These are phyloP conservation scores for Corapipo altera DNA, from an alignment of 2,113 vertebrate species.

Conservation along the genomic window DNA sequence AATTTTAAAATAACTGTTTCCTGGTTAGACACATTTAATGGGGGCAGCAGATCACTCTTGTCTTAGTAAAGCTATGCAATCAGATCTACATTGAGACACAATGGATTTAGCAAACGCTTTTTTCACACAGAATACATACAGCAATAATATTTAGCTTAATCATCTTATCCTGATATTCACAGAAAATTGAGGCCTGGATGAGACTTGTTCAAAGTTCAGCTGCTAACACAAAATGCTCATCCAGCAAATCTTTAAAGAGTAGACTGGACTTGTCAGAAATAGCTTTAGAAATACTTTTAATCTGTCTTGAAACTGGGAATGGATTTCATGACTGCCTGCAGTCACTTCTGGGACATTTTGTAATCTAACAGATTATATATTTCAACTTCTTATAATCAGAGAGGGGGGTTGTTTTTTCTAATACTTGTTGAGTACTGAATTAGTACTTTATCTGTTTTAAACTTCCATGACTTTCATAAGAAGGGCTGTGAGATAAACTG, in stretches of 20 bases:
- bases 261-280: not conserved
- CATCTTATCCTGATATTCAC: not conserved
- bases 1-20: not conserved
- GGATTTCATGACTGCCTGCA: not conserved
- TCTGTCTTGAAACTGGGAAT: not conserved
- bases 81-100: not conserved
- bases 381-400: not conserved
- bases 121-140: not conserved
- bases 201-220: not conserved
- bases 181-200: not conserved
- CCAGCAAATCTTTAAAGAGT: not conserved
- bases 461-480: not conserved
- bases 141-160: not conserved
- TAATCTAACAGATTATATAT: not conserved
- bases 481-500: not conserved
- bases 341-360: not conserved
- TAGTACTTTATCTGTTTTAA: not conserved
- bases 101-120: not conserved
- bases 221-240: not conserved
- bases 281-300: not conserved
- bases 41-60: not conserved
- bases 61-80: not conserved
- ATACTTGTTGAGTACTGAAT: not conserved
- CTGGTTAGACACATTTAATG: not conserved
- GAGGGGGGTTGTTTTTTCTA: rapidly evolving